Evolutionary conservation across 2,888 invertebrate genomes (phyloP), one percentile per base, ranked within the genome.

Genomic region (Idaea dimidiata): DNA sequence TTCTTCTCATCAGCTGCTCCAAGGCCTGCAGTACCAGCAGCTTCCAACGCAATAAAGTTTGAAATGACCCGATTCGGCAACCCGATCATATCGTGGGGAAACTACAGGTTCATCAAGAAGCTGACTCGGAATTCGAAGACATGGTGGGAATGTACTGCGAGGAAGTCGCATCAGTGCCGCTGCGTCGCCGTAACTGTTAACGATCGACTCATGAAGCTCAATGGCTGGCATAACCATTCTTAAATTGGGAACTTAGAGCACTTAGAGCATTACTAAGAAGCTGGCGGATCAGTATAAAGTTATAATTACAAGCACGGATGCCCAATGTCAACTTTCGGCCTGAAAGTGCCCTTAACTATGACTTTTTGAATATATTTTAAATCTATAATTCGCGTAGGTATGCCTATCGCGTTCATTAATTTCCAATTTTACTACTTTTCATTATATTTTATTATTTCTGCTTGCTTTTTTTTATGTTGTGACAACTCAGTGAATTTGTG

Each of bases 71-170:
- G 78, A 67, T 89, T 85, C 43, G 89, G 90, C 0, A 89, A 90
- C 64, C 89, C 88, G 0, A 83, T 81, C 0, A 88, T 91, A 54
- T 74, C 78, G 33, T 90, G 90, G 89, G 90, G 89, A n/a, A 87
- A 83, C 58, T 88, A 89, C 66, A 79, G 87, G 53, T 90, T 90
- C 62, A 80, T 82, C 16, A 90, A 88, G 73, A 90, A 90, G 71
- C 66, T 90, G 64, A 71, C 77, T 7, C 78, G 90, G 0, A 78
- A 82, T 16, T 62, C 76, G 33, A 90, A 89, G 75, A 88, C 88
- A 17, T 90, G 89, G 88, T 91, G 90, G 91, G 89, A 89, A 74
- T 91, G 91, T 58, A 81, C 82, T 0, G 82, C 83, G 0, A 81
- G 87, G 69, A 90, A 88, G 80, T 79, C 72, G 0, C 63, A 64